phyloP scores from a whole-genome alignment of 2,888 invertebrate genomes.

The Sinhomidia bicolor region DNA sequence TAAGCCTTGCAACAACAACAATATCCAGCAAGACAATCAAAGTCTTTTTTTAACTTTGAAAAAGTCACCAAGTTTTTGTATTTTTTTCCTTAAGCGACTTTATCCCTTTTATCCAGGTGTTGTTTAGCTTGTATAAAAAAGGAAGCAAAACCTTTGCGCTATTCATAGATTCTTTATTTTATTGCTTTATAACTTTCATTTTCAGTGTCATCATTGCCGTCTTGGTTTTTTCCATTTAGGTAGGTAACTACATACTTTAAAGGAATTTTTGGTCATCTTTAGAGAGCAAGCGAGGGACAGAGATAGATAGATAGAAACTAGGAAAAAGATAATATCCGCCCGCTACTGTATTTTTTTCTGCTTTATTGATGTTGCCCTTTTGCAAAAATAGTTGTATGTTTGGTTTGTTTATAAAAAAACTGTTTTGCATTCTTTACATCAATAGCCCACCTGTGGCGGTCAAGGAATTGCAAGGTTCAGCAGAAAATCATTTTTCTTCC shows the following conservation, averaged over 20 bases:
- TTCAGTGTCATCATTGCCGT: neutral
- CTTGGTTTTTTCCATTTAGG: too few relatives aligned
- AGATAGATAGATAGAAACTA: too few relatives aligned
- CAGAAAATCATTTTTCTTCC: constrained; percentile 47
- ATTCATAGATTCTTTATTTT: constrained; percentile 41
- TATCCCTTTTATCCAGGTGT: constrained; percentile 50
- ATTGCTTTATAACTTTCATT: constrained; percentile 61
- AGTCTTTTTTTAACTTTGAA: neutral
- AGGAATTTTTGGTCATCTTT: neutral
- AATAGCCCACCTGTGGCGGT: constrained; percentile 53
- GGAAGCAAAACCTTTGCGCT: constrained; percentile 4
- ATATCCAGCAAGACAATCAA: neutral
- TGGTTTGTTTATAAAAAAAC: neutral
- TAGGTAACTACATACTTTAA: neutral
- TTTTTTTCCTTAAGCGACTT: neutral
- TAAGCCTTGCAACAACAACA: neutral
- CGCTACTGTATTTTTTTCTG: neutral
- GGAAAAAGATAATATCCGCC: constrained; percentile 16
- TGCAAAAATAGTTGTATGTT: constrained; percentile 3
- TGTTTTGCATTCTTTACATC: constrained; percentile 38
- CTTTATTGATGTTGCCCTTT: neutral
- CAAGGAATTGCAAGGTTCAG: constrained; percentile 49
- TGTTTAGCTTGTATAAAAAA: neutral
- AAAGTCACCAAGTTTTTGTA: neutral
- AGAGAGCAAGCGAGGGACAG: too few relatives aligned